These are phyloP conservation scores for Limnothrissa miodon DNA, from an alignment of 2,113 vertebrate species.

Conservation along the genomic window DNA sequence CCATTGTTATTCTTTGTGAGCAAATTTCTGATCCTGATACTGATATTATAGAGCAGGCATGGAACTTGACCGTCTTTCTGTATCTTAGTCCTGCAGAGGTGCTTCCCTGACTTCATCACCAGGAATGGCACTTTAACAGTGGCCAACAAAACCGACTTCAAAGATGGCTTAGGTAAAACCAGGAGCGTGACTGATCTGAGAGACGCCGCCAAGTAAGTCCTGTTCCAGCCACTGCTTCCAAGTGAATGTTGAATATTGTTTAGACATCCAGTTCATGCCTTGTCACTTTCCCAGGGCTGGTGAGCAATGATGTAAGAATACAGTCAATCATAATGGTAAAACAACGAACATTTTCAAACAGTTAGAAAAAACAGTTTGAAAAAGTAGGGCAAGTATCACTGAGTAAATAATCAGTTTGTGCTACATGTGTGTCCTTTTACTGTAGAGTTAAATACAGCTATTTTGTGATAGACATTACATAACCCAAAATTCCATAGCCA, in stretches of 20 bases:
- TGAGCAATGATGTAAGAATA: background rate
- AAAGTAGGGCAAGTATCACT: too few relatives aligned
- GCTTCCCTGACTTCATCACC: conserved; percentile 90
- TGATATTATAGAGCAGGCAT: background rate
- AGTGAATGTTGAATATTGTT: background rate
- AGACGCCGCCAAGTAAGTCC: conserved; percentile 85
- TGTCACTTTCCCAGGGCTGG: background rate
- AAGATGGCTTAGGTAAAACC: conserved; percentile 77
- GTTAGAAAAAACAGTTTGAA: background rate
- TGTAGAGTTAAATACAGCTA: background rate
- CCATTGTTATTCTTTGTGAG: background rate
- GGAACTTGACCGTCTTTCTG: background rate
- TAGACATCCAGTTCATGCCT: background rate
- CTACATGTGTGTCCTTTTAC: background rate
- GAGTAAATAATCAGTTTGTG: background rate
- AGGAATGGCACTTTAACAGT: conserved; percentile 82
- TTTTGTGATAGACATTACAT: background rate
- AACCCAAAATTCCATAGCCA: background rate
- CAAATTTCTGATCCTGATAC: too few relatives aligned
- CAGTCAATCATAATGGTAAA: background rate
- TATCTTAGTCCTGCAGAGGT: conserved; percentile 86
- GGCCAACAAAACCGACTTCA: conserved; percentile 81
- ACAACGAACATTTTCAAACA: background rate
- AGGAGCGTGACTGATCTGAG: conserved; percentile 82
- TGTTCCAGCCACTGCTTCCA: background rate